Percentiles rank a stretch among this genome's conserved stretches.
Evolutionary conservation across 2,113 vertebrate genomes (phyloP).

Genomic region (Myocastor coypus): DNA sequence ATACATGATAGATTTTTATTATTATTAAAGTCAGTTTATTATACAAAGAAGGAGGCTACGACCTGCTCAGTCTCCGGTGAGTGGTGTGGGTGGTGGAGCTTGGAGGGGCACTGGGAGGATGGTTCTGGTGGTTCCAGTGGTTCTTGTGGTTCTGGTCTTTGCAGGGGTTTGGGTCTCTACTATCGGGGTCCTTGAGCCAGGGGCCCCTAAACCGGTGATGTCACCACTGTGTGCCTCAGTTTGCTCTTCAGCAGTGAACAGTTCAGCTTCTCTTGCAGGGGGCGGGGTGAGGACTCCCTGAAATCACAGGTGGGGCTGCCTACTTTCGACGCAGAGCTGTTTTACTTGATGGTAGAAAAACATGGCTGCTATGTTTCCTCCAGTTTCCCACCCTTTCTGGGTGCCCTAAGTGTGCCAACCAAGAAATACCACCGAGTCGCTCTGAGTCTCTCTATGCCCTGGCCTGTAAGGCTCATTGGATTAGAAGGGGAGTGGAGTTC

Average conservation of each 20-base stretch:
- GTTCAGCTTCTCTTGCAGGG: neutral
- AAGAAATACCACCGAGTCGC: accelerated
- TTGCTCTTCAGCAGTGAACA: neutral
- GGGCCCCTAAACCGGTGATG: accelerated
- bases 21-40: constrained; percentile 86
- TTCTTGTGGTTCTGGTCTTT: accelerated
- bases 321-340: neutral
- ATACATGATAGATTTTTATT: constrained; percentile 80
- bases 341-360: neutral
- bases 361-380: neutral
- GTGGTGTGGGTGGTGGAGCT: accelerated
- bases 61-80: constrained; percentile 61
- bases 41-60: constrained; percentile 71
- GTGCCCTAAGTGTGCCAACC: neutral
- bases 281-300: neutral
- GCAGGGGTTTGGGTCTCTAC: neutral
- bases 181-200: accelerated
- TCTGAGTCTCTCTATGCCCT: accelerated
- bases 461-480: accelerated
- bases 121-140: accelerated
- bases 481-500: accelerated
- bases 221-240: neutral
- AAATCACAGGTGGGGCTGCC: neutral
- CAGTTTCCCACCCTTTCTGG: neutral
- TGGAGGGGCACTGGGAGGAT: accelerated